A percentile compares a stretch with the other conserved stretches of the same genome.
phyloP scores from a whole-genome alignment of 2,797 vertebrate species.

The Pristis pectinata region DNA sequence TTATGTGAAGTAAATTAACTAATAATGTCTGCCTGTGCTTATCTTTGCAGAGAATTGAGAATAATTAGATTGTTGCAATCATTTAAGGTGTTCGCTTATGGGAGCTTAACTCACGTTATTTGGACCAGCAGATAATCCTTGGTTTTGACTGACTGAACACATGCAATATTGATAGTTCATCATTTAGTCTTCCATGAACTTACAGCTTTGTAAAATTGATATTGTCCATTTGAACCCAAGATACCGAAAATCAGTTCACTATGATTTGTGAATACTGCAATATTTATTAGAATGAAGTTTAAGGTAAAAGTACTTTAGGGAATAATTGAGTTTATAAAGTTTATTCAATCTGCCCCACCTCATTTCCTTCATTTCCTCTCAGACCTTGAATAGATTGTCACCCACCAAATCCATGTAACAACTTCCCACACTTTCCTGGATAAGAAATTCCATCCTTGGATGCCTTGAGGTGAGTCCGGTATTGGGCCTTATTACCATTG shows the following conservation, averaged over 20 bases:
- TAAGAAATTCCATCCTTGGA: neutral
- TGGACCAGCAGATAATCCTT: neutral
- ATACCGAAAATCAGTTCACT: neutral
- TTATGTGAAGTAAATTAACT: neutral
- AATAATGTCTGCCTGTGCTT: too few species aligned
- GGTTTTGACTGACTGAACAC: neutral
- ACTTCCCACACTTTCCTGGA: neutral
- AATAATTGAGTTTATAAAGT: slow-evolving; percentile 8
- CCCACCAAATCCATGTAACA: neutral
- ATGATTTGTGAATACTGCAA: neutral
- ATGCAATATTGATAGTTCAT: neutral
- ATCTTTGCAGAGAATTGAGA: neutral
- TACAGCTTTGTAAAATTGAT: neutral
- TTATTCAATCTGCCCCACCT: neutral
- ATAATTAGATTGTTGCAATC: slow-evolving; percentile 13
- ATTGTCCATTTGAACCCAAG: too few species aligned
- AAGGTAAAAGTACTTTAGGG: neutral
- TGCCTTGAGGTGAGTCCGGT: neutral
- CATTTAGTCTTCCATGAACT: neutral
- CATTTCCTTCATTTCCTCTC: neutral
- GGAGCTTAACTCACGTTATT: neutral
- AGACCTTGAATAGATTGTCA: neutral
- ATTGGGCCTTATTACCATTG: neutral
- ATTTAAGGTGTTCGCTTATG: neutral
- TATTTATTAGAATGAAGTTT: neutral